Percentiles rank a stretch among this genome's conserved stretches.
These are phyloP conservation scores for Benthosema pterotum DNA, from an alignment of 2,797 vertebrate genomes.

Conservation along the genomic window DNA sequence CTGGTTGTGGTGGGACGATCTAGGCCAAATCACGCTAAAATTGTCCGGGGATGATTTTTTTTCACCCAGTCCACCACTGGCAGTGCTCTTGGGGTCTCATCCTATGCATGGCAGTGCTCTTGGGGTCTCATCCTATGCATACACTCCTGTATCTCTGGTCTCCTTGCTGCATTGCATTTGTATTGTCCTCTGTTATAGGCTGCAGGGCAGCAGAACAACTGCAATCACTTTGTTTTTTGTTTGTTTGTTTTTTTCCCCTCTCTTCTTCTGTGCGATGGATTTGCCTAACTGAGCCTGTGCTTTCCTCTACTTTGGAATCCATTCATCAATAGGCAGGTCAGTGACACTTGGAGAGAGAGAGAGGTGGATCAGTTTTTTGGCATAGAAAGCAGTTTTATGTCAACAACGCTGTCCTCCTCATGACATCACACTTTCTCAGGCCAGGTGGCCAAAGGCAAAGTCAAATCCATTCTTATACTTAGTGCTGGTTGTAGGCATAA, in stretches of 20 bases:
- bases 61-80: constrained; percentile 11
- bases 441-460: constrained; percentile 31
- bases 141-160: constrained; percentile 45
- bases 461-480: constrained; percentile 47
- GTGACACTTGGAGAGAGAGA: constrained; percentile 32
- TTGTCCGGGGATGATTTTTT: too few species aligned
- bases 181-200: constrained; percentile 48
- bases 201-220: constrained; percentile 44
- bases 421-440: constrained; percentile 21
- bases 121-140: constrained; percentile 3
- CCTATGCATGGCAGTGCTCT: constrained; percentile 18
- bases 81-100: not conserved
- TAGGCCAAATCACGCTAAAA: too few species aligned
- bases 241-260: too few species aligned
- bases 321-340: constrained; percentile 67
- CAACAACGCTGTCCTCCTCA: constrained; percentile 30
- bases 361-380: constrained; percentile 57
- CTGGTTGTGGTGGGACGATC: too few species aligned
- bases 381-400: constrained; percentile 51
- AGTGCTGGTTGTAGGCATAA: too few species aligned
- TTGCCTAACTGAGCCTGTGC: constrained; percentile 47
- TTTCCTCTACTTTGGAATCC: constrained; percentile 58
- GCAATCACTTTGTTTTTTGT: constrained; percentile 17
- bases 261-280: constrained; percentile 40
- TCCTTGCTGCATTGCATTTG: constrained; percentile 62